Evolutionary conservation across 2,888 invertebrate genomes (phyloP), one percentile per base, ranked within the genome.

Genomic region (Oligia strigilis): DNA sequence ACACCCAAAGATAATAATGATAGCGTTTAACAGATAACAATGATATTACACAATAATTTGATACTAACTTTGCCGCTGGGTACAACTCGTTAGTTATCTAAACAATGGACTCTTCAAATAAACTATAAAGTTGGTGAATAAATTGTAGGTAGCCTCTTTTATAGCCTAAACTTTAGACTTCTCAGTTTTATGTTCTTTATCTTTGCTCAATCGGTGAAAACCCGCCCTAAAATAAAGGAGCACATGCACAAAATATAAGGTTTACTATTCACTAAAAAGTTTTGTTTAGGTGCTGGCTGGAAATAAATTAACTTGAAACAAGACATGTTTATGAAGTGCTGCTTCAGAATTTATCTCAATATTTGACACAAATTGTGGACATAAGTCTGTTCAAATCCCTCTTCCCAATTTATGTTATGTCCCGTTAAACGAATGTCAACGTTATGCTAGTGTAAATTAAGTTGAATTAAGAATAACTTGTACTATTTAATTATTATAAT

Each of bases 11-110:
- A 86, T 88, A 85, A 84, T 81, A 85, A 84, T 81, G 86, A 83
- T 87, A 87, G 73, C 71, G 60, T 78, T 89, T 72, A 52, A 60
- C 46, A 75, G 88, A 88, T 88, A 89, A 84, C 78, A 83, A 73
- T 55, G 46, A 73, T 79, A 79, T 88, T 85, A 88, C 86, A 81
- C 75, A 89, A 87, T 82, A 73, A 88, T 81, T 83, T 82, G 66
- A 76, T 79, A 75, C 78, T 74, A 78, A 85, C 80, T 83, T 79
- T 60, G 70, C 72, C 74, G 43, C 29, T 77, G 65, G 71, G 65
- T 72, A 62, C 72, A 78, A 70, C 70, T 80, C 46, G 60, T 82
- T 80, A 70, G 55, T 84, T 85, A 85, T 76, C 71, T 78, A 71
- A 87, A 87, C 85, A 85, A 83, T 85, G 71, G 80, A 6, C 58